These are phyloP conservation scores for Coelinius sp. DNA, from an alignment of 2,888 invertebrate genomes.

Conservation along the genomic window DNA sequence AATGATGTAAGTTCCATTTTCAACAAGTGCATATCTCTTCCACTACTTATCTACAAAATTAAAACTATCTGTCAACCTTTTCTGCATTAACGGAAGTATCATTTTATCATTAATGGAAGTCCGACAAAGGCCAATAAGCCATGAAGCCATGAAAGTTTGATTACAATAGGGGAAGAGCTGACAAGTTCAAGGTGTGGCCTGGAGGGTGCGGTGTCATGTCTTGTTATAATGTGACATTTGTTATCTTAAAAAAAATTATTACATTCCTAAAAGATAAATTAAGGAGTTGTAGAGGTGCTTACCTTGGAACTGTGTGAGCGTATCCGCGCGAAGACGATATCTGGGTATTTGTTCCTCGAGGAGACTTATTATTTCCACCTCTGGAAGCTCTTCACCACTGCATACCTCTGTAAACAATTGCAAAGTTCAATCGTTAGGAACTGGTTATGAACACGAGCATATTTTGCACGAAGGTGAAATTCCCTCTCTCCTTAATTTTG, in stretches of 20 bases:
- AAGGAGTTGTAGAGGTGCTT: conserved; percentile 59
- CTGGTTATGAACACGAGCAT: background rate
- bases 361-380: conserved; percentile 96
- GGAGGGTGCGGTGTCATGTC: conserved; percentile 1
- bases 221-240: background rate
- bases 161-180: background rate
- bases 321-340: conserved; percentile 94
- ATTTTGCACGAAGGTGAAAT: background rate
- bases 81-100: background rate
- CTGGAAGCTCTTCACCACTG: conserved; percentile 92
- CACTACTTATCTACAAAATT: too few relatives aligned
- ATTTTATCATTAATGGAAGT: conserved; percentile 13
- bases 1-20: too few relatives aligned
- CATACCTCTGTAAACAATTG: conserved; percentile 83
- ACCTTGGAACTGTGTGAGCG: conserved; percentile 93
- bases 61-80: background rate
- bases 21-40: too few relatives aligned
- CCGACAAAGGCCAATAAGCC: background rate
- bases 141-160: conserved; percentile 20
- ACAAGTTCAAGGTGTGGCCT: conserved; percentile 9
- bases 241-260: background rate
- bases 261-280: background rate
- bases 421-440: background rate
- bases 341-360: conserved; percentile 95
- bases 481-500: background rate